A percentile compares a stretch with the other conserved stretches of the same genome.
phyloP scores from a whole-genome alignment of 2,797 vertebrate species.

The Pyrrhura leucotis region DNA sequence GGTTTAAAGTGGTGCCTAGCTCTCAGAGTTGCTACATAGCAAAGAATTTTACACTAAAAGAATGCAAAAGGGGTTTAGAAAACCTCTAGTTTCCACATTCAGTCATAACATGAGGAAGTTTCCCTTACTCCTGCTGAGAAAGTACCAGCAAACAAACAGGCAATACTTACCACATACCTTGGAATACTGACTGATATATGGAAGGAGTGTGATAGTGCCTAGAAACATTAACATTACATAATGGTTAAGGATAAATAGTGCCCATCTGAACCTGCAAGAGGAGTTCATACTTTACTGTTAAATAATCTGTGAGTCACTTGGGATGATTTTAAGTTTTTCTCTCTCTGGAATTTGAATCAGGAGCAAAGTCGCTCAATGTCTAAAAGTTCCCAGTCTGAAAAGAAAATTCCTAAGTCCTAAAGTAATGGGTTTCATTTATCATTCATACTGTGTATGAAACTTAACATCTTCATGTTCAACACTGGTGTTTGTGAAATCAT shows the following conservation, averaged over 20 bases:
- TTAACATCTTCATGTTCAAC: not conserved
- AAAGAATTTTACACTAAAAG: not conserved
- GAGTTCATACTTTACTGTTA: not conserved
- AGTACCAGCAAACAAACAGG: not conserved
- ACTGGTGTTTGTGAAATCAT: not conserved
- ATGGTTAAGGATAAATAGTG: not conserved
- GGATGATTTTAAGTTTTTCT: not conserved
- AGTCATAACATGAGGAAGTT: not conserved
- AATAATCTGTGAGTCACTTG: not conserved
- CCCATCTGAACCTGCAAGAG: not conserved
- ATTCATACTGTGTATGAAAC: not conserved
- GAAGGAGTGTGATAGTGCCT: not conserved
- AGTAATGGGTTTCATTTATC: not conserved
- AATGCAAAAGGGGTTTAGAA: not conserved
- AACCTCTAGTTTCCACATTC: not conserved
- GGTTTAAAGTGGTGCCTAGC: not conserved
- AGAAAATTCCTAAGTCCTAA: slow-evolving; percentile 7
- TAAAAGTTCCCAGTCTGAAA: not conserved
- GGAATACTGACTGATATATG: not conserved
- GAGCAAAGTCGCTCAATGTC: not conserved
- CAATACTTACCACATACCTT: not conserved
- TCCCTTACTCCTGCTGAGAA: not conserved
- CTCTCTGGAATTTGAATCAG: not conserved
- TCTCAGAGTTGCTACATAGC: not conserved
- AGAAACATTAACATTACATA: not conserved